These are phyloP conservation scores for Magallana angulata DNA, from an alignment of 1,140 invertebrate species.

Conservation along the genomic window DNA sequence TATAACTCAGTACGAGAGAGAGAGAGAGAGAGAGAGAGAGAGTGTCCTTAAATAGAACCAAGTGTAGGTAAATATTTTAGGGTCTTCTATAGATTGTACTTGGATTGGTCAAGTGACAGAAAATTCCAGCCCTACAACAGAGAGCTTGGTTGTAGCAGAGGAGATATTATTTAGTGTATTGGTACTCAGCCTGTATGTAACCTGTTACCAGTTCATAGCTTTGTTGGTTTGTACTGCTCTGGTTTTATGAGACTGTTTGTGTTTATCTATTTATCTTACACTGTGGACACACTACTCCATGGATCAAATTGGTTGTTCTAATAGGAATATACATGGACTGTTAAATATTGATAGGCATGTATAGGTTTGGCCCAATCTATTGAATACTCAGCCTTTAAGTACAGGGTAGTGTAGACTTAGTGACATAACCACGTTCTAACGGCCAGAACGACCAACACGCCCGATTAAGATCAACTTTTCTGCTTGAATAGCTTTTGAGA, in stretches of 20 bases:
- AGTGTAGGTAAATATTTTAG: too few relatives aligned
- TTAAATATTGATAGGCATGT: conserved; percentile 28
- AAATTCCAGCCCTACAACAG: too few relatives aligned
- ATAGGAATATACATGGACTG: conserved; percentile 1
- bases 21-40: too few relatives aligned
- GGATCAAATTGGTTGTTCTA: conserved; percentile 18
- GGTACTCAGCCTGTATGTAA: not conserved
- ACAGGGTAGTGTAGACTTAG: conserved; percentile 17
- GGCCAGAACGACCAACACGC: not conserved
- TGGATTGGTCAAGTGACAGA: too few relatives aligned
- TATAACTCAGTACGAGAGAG: too few relatives aligned
- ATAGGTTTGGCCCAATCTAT: conserved; percentile 16
- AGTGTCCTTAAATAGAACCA: too few relatives aligned
- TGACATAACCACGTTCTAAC: conserved; percentile 17
- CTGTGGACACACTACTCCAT: not conserved
- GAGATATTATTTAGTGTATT: too few relatives aligned
- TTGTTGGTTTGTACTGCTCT: not conserved
- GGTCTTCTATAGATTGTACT: too few relatives aligned
- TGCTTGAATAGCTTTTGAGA: not conserved
- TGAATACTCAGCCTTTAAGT: conserved; percentile 1
- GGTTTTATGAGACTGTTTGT: not conserved
- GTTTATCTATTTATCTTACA: conserved; percentile 30
- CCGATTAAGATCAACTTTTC: conserved; percentile 1
- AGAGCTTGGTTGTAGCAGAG: too few relatives aligned
- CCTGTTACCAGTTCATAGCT: not conserved